phyloP scores from a whole-genome alignment of 2,113 vertebrate species.

The Poeciliopsis retropinna region DNA sequence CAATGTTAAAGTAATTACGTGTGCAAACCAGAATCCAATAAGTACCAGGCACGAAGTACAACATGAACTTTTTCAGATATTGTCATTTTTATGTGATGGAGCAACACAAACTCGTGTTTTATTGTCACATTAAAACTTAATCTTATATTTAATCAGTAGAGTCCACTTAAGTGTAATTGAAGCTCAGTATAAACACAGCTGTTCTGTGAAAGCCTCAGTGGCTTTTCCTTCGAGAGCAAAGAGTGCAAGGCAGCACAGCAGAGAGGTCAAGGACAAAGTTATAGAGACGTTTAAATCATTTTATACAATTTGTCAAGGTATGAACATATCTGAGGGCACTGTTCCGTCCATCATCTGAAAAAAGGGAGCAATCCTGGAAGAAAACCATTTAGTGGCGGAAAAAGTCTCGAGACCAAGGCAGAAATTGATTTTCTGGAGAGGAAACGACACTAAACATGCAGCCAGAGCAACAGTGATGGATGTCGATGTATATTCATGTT shows the following conservation, averaged over 20 bases:
- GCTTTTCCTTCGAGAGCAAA: neutral
- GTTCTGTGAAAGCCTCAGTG: too few relatives aligned
- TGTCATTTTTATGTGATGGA: neutral
- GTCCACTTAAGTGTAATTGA: too few relatives aligned
- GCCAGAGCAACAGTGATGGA: too few relatives aligned
- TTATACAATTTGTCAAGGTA: neutral
- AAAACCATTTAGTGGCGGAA: neutral
- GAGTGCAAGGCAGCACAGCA: neutral
- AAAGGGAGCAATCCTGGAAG: neutral
- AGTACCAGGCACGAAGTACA: too few relatives aligned
- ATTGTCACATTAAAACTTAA: neutral
- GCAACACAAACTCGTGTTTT: neutral
- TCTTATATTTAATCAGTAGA: too few relatives aligned
- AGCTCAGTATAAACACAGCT: too few relatives aligned
- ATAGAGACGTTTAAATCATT: neutral
- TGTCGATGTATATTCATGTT: too few relatives aligned
- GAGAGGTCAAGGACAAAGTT: neutral
- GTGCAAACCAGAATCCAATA: too few relatives aligned
- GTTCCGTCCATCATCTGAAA: neutral
- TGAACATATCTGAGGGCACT: neutral
- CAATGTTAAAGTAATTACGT: too few relatives aligned
- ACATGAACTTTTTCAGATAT: neutral
- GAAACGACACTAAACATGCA: too few relatives aligned
- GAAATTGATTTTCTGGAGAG: neutral
- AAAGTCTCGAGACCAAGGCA: neutral